Conservation (phyloP, 2,113 vertebrate species). For the Brachyistius frenatus region DNA sequence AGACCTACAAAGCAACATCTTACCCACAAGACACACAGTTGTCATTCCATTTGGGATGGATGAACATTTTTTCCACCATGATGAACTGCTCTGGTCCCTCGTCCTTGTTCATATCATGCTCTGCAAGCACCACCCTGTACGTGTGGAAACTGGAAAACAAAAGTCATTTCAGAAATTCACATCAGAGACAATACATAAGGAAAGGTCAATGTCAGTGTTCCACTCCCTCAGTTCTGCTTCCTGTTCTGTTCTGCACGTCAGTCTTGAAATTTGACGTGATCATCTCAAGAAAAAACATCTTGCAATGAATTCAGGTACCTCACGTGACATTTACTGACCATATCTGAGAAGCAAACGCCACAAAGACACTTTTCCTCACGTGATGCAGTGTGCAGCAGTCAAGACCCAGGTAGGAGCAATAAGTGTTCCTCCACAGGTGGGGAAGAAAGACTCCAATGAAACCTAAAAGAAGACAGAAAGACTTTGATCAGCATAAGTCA, state of each 20-base stretch:
- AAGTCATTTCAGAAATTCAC: background rate
- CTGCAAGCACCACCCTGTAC: slow-evolving; percentile 75
- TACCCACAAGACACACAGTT: slow-evolving; percentile 78
- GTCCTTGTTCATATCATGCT: slow-evolving; percentile 67
- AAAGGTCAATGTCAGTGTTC: no score
- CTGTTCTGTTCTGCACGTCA: no score
- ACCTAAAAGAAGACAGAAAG: slow-evolving; percentile 38
- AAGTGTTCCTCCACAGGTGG: slow-evolving; percentile 78
- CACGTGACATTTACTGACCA: background rate
- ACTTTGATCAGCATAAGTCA: no score
- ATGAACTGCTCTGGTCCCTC: slow-evolving; percentile 77
- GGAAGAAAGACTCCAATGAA: slow-evolving; percentile 74
- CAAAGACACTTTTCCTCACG: slow-evolving; percentile 36
- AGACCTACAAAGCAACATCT: background rate
- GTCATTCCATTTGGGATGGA: slow-evolving; percentile 78
- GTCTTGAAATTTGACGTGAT: no score
- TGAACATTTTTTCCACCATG: slow-evolving; percentile 72
- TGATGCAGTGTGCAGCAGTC: slow-evolving; percentile 79
- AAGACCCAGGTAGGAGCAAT: slow-evolving; percentile 78
- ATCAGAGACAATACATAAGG: background rate
- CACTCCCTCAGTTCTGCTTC: no score
- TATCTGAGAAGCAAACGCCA: background rate
- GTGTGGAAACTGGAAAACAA: slow-evolving; percentile 69
- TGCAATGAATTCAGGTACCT: no score
- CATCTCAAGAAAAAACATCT: no score